A percentile compares a stretch with the other conserved stretches of the same genome.
These are phyloP conservation scores for Mesoligia furuncula DNA, from an alignment of 2,888 invertebrate species.

Conservation along the genomic window DNA sequence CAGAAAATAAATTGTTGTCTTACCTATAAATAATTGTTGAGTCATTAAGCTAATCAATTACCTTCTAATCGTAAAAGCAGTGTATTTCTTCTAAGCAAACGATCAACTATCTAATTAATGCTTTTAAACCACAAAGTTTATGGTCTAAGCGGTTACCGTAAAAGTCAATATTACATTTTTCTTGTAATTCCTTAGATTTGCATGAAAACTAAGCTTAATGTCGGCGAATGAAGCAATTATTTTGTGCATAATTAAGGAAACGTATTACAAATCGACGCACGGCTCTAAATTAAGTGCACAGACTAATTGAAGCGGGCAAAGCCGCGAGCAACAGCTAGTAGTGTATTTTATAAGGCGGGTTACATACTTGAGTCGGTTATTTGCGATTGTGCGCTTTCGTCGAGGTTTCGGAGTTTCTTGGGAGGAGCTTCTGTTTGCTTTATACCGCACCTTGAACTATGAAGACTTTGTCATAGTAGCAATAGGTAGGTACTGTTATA, in stretches of 20 bases:
- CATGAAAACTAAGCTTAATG: slow-evolving; percentile 40
- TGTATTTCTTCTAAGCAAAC: slow-evolving; percentile 24
- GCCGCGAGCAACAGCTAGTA: slow-evolving; percentile 33
- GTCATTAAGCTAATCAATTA: slow-evolving; percentile 17
- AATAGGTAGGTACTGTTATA: neutral
- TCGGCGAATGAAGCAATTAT: slow-evolving; percentile 58
- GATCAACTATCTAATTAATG: slow-evolving; percentile 27
- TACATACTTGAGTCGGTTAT: neutral
- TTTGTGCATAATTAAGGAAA: slow-evolving; percentile 55
- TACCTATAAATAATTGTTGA: slow-evolving; percentile 18
- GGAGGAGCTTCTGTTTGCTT: neutral
- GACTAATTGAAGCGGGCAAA: slow-evolving; percentile 54
- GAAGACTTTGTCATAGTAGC: neutral
- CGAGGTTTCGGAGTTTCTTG: neutral
- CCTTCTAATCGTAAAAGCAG: slow-evolving; percentile 6
- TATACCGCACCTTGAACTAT: neutral
- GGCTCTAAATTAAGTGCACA: slow-evolving; percentile 53
- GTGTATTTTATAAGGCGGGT: slow-evolving; percentile 25
- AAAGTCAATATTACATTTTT: slow-evolving; percentile 41
- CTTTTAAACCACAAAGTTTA: slow-evolving; percentile 32
- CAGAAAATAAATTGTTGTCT: slow-evolving; percentile 11
- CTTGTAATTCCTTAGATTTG: slow-evolving; percentile 28
- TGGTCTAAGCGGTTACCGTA: slow-evolving; percentile 9
- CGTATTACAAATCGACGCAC: slow-evolving; percentile 51
- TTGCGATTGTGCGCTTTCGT: neutral